Base-by-base conservation (phyloP, 1,140 invertebrate genomes). In the Drosophila yakuba region DNA sequence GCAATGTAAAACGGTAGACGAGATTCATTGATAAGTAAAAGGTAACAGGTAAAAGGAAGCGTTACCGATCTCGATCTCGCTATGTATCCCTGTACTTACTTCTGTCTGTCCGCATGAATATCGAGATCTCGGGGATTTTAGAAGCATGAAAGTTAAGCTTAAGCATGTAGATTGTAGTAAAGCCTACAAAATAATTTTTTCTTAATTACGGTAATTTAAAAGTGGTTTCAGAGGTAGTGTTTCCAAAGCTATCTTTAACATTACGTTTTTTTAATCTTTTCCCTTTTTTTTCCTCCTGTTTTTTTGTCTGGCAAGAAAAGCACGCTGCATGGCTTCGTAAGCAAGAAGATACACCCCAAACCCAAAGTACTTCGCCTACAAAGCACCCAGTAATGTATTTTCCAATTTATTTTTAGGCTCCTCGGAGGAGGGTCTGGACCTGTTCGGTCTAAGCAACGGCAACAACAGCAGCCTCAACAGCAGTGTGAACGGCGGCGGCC, bases 381-480 rank as follows among this genome's bases (percentile, higher is more conserved):
- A 10, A 44, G 12, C 15, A 17, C 14, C 61, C 20, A 47, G 11
- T 73, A 20, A 63, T 39, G 20, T 15, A 32, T 25, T 35, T 50
- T 12, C 35, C 36, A 28, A 0, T 4, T 5, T 6, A 10, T 50
- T 20, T 47, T 2, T 72, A 95, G 95, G 93, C 88, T 96, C 95
- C 23, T 95, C 95, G 3, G 96, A 97, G 85, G 96, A 97, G 92
- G 94, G 96, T 55, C 93, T 95, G 50, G 96, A 96, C 74, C 93
- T 95, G 83, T 91, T 93, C 58, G 95, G 94, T 23, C 91, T 93
- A 50, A 94, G 94, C 64, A 67, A 93, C 92, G 78, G 93, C 93
- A 77, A 94, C 93, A 75, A 91, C 93, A 45, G 90, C 94, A 45
- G 91, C 94, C 45, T 90, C 62, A 77, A 71, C 78, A 89, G 73